These are phyloP conservation scores for Tuta absoluta DNA, from an alignment of 2,888 invertebrate species.

Conservation along the genomic window DNA sequence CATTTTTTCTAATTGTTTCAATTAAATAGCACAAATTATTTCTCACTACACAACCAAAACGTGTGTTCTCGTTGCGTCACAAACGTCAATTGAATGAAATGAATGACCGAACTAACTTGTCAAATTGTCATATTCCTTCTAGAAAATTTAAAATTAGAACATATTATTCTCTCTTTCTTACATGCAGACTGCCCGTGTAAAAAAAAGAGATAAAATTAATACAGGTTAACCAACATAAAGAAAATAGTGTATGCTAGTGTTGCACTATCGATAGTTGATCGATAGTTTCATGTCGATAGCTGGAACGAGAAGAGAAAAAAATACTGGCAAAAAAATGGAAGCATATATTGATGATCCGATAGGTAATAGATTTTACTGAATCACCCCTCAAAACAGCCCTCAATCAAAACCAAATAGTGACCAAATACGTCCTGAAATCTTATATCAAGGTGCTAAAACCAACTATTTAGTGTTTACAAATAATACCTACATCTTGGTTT, in stretches of 20 bases:
- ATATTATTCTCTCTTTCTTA: slow-evolving; percentile 27
- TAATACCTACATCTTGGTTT: too few species aligned
- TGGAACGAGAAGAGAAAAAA: too few species aligned
- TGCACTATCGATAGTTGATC: slow-evolving; percentile 3
- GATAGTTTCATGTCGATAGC: too few species aligned
- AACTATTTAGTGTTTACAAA: too few species aligned
- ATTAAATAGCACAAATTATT: slow-evolving; percentile 15
- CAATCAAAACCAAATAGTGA: too few species aligned
- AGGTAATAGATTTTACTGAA: neutral
- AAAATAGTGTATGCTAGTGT: neutral
- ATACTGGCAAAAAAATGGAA: too few species aligned
- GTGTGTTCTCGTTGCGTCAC: slow-evolving; percentile 33
- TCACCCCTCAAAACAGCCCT: neutral
- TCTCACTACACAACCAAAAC: slow-evolving; percentile 22
- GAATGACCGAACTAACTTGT: slow-evolving; percentile 33
- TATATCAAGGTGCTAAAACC: too few species aligned
- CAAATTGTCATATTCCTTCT: slow-evolving; percentile 43
- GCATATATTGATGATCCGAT: too few species aligned
- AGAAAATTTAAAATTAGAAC: slow-evolving; percentile 60
- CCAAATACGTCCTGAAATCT: too few species aligned
- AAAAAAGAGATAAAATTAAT: neutral
- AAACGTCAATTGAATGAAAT: slow-evolving; percentile 27
- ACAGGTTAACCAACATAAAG: slow-evolving; percentile 16
- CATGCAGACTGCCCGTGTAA: neutral
- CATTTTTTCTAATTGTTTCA: slow-evolving; percentile 66